Evolutionary conservation across 1,140 invertebrate genomes (phyloP).

Genomic region (Wasmannia auropunctata): DNA sequence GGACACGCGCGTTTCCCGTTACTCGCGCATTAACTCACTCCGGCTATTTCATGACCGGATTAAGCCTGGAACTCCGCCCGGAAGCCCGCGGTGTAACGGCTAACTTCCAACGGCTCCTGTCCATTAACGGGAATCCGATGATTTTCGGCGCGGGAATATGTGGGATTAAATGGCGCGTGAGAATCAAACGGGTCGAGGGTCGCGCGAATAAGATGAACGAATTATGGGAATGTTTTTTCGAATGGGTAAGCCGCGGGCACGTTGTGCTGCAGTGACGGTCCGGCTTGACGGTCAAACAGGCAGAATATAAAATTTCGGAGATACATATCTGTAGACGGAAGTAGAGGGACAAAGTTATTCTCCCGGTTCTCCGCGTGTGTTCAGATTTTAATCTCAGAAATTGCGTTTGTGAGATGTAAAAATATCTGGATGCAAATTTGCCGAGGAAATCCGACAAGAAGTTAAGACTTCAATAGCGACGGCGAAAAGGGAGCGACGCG

Average conservation of each 20-base stretch:
- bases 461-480: not conserved
- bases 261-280: too few species aligned
- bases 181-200: not conserved
- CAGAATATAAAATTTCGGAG: too few species aligned
- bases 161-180: not conserved
- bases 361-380: not conserved
- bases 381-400: not conserved
- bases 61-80: not conserved
- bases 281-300: too few species aligned
- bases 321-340: too few species aligned
- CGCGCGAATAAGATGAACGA: not conserved
- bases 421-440: slow-evolving; percentile 17
- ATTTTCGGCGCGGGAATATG: not conserved
- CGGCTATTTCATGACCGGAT: slow-evolving; percentile 35
- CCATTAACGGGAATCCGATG: slow-evolving; percentile 34
- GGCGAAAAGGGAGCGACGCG: not conserved
- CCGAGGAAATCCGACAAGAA: not conserved
- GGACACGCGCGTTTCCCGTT: slow-evolving; percentile 20
- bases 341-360: not conserved
- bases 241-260: not conserved
- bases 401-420: not conserved
- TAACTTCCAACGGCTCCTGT: not conserved
- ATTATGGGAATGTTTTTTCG: too few species aligned
- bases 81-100: not conserved
- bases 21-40: slow-evolving; percentile 27